Conservation (phyloP, 2,888 invertebrate genomes). For the Drosophila gaucha region DNA sequence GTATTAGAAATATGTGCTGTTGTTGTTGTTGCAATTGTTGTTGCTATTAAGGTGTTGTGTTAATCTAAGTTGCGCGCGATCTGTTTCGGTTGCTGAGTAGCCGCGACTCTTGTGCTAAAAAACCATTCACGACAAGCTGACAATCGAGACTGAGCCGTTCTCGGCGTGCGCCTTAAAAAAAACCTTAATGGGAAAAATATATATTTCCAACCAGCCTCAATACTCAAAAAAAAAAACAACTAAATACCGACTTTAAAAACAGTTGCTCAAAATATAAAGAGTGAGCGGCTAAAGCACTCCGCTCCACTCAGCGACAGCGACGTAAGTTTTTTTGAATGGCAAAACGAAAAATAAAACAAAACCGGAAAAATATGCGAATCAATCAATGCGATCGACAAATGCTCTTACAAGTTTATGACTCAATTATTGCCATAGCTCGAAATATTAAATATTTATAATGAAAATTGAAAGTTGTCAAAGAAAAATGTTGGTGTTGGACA, state of each 20-base stretch:
- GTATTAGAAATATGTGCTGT: conserved; percentile 48
- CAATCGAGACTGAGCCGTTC: conserved; percentile 82
- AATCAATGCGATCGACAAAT: conserved; percentile 41
- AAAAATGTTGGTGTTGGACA: no score
- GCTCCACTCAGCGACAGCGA: conserved; percentile 48
- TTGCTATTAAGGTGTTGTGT: conserved; percentile 41
- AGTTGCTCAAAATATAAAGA: conserved; percentile 64
- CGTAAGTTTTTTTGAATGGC: conserved; percentile 71
- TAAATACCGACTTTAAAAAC: conserved; percentile 58
- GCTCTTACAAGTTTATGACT: conserved; percentile 35
- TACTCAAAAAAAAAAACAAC: conserved; percentile 47
- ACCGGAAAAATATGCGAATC: conserved; percentile 62
- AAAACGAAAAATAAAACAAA: conserved; percentile 76
- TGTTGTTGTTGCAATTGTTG: conserved; percentile 37
- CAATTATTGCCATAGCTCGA: no score
- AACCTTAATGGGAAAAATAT: conserved; percentile 79
- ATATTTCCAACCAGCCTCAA: conserved; percentile 64
- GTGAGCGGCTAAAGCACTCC: conserved; percentile 37
- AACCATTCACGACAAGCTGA: conserved; percentile 83
- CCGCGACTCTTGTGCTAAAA: conserved; percentile 74
- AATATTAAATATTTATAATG: neutral
- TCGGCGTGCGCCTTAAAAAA: conserved; percentile 81
- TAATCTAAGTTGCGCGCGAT: conserved; percentile 57
- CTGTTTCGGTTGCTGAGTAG: conserved; percentile 20
- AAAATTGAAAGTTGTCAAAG: no score